Evolutionary conservation across 1,140 invertebrate species (phyloP).

Genomic region (Halotydeus destructor): DNA sequence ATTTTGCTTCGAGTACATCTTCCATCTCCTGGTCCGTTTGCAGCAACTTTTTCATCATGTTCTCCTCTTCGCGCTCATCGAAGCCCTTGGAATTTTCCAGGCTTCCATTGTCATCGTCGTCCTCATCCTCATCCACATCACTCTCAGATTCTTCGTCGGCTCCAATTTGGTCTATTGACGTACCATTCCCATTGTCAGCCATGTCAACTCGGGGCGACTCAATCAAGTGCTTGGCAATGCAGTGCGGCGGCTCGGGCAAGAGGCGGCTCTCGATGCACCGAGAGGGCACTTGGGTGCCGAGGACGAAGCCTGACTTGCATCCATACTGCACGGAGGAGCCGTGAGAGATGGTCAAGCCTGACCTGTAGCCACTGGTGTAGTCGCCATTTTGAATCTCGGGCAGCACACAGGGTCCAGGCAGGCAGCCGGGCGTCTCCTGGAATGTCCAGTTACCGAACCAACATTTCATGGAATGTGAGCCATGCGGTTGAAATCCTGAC

Average conservation of each 20-base stretch:
- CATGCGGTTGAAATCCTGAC: constrained; percentile 42
- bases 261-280: constrained; percentile 45
- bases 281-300: constrained; percentile 28
- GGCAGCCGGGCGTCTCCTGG: constrained; percentile 47
- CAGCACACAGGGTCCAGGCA: constrained; percentile 50
- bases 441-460: constrained; percentile 52
- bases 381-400: constrained; percentile 44
- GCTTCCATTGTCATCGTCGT: background rate
- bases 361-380: constrained; percentile 48
- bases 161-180: background rate
- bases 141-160: background rate
- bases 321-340: constrained; percentile 33
- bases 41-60: no score
- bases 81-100: background rate
- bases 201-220: background rate
- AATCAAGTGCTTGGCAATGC: constrained; percentile 1
- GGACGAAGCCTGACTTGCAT: constrained; percentile 34
- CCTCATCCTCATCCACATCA: background rate
- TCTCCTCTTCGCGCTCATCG: background rate
- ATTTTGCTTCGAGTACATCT: no score
- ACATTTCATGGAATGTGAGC: constrained; percentile 43
- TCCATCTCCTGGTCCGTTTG: no score
- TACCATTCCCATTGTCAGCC: background rate
- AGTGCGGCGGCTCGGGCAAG: constrained; percentile 31
- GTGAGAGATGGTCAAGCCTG: constrained; percentile 51